Base-by-base conservation (phyloP, 2,797 vertebrate species). In the Euthynnus affinis region DNA sequence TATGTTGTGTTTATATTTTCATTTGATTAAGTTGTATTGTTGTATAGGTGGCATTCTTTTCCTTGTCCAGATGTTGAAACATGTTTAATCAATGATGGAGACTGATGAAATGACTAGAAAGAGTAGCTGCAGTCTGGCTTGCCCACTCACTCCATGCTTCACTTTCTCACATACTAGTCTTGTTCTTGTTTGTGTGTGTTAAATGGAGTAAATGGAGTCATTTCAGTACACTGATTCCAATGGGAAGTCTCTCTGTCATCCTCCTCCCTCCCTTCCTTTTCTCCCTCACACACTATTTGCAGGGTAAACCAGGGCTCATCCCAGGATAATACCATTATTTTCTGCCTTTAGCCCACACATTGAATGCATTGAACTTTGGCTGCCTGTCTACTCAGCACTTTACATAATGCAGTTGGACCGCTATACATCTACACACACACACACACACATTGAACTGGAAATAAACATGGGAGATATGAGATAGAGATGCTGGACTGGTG, bases 231-330 rank as follows among this genome's bases (percentile, higher is more conserved):
- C 57, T 63, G 64, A 75, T 8, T 81, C 77, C 37, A 76, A 27
- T 29, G 67, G 40, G 57, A 69, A 59, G 52, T 49, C 64, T 74
- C 61, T 67, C 66, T 34, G 23, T 74, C 73, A 67, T n/a, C 32
- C 22, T 7, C 20, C 56, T 7, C 37, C 14, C 27, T 44, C 40
- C n/a, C 37, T 49, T 56, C 17, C 32, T 17, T 42, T 49, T 9
- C 40, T 37, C 22, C 57, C 68, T 69, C 75, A 27, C 74, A 80
- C 74, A 63, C 70, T 76, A 72, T 86, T 87, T 86, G 57, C 78
- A 86, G 87, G 85, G 63, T 91, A 89, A 91, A 87, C 23, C 53
- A 83, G 80, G 74, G 79, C 81, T 88, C 74, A 81, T 88, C 85
- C 81, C 76, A 23, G 82, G 78, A 90, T 84, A 81, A 86, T 77